Base-by-base conservation (phyloP, 2,888 invertebrate species). In the Meloe dianella region DNA sequence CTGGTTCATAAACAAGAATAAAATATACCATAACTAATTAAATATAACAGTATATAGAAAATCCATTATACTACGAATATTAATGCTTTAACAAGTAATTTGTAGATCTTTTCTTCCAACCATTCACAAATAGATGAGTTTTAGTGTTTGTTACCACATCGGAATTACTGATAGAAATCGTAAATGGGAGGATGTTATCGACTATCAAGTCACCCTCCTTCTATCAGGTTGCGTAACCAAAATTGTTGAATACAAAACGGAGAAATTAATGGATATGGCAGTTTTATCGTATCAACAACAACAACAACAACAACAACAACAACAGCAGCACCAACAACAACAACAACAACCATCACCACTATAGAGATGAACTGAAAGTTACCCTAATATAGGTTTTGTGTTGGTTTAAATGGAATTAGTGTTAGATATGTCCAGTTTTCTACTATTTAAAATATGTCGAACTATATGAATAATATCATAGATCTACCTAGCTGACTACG, bases 361-460 rank as follows among this genome's bases (percentile, higher is more conserved):
- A 7, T 9, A n/a, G 41, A 41, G 7, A n/a, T 41, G 8, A 17
- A n/a, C 6, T 8, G 32, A 32, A 32, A 32, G 10, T 32, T 63
- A 62, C 63, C 65, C 65, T 68, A 68, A 68, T 65, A 12, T 12
- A 60, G 65, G 63, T 65, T 68, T 68, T 68, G 65, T 68, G 65
- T 63, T 61, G 63, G 47, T 60, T 65, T 63, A 65, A 68, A 68
- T 68, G 68, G 68, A 65, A 68, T 68, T 63, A 65, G 65, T 57
- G 61, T 54, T 63, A 51, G 1, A 32, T 47, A 51, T 14, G 68
- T 68, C 63, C 63, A 51, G 47, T 58, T 24, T 41, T 9, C n/a
- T 29, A 57, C 57, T 57, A 4, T 51, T 7, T 65, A 65, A 65
- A 65, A 68, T 65, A 68, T 62, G 63, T 68, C 57, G 41, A n/a